These are phyloP conservation scores for Syngnathoides biaculeatus DNA, from an alignment of 2,113 vertebrate genomes.

Conservation along the genomic window DNA sequence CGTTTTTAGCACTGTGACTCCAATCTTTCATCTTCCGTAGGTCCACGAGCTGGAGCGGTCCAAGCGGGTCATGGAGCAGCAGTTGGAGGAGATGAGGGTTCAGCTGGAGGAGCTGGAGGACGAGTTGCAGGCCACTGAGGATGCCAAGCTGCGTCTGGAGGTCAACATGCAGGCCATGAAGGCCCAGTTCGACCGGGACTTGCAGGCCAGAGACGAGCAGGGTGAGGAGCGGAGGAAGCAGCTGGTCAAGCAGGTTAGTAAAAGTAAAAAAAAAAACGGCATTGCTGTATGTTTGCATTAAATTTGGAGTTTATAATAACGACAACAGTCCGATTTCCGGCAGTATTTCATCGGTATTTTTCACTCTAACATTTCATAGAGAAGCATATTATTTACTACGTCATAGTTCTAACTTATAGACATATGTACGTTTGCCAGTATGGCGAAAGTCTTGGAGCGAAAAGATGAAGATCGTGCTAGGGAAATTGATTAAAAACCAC, in stretches of 20 bases:
- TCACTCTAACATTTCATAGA: too few species aligned
- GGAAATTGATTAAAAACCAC: too few species aligned
- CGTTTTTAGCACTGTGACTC: not conserved
- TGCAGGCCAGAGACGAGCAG: constrained; percentile 89
- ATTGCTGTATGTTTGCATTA: too few species aligned
- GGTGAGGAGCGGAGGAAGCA: constrained; percentile 94
- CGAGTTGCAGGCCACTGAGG: constrained; percentile 94
- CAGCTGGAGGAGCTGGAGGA: constrained; percentile 97
- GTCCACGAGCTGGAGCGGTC: constrained; percentile 96
- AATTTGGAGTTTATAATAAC: too few species aligned
- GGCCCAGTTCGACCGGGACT: constrained; percentile 92
- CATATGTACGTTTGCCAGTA: too few species aligned
- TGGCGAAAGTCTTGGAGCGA: too few species aligned
- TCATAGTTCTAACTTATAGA: too few species aligned
- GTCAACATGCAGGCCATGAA: constrained; percentile 98
- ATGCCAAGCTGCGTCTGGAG: constrained; percentile 93
- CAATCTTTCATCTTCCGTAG: constrained; percentile 55
- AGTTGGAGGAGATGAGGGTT: constrained; percentile 93
- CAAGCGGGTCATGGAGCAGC: constrained; percentile 91
- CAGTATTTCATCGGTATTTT: too few species aligned
- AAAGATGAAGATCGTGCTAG: too few species aligned
- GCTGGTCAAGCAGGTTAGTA: constrained; percentile 85
- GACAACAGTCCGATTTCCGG: too few species aligned
- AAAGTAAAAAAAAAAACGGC: too few species aligned
- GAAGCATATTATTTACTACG: too few species aligned